Base-by-base conservation (phyloP, 2,113 vertebrate genomes). In the Accipiter virgatus region DNA sequence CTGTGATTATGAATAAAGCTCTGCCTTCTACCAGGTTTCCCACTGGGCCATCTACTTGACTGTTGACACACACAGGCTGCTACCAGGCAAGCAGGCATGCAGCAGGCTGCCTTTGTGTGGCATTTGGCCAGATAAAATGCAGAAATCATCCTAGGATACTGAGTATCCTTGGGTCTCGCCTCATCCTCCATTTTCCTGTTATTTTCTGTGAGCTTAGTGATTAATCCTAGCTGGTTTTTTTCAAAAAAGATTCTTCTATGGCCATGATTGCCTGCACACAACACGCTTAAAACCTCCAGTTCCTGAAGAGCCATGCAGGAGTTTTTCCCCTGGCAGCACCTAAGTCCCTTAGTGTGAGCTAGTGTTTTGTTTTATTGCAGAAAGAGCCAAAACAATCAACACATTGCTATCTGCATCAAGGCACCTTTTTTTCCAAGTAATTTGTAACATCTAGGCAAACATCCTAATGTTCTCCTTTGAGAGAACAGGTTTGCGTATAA, bases 251-350 rank as follows among this genome's bases (percentile, higher is more conserved):
- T 50, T 81, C n/a, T 78, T 58, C 23, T 34, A 10, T 36, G 62
- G 40, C 36, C 17, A 3, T 2, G 6, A 75, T 2, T 47, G 26
- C 65, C 81, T 85, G 27, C 77, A 75, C 32, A 13, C 13, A 42
- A 9, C 14, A n/a, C 12, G 8, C 56, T 53, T 34, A 11, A 81
- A 70, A 40, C n/a, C n/a, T 40, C 47, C 52, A n/a, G n/a, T 40
- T 65, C 65, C 0, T 1, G 7, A 10, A 80, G 40, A 52, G 3
- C 23, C 0, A 0, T 20, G 52, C 4, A 22, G 78, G 40, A 42
- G 18, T 38, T 71, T 55, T 58, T 81, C 16, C 34, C 8, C 16
- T 27, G 45, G 47, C 77, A 91, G 77, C 52, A 18, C 55, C 13
- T 13, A 22, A 31, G 36, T 81, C 61, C 48, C 52, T 25, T 7